Evolutionary conservation across 2,113 vertebrate genomes (phyloP).

Genomic region (Galemys pyrenaicus): DNA sequence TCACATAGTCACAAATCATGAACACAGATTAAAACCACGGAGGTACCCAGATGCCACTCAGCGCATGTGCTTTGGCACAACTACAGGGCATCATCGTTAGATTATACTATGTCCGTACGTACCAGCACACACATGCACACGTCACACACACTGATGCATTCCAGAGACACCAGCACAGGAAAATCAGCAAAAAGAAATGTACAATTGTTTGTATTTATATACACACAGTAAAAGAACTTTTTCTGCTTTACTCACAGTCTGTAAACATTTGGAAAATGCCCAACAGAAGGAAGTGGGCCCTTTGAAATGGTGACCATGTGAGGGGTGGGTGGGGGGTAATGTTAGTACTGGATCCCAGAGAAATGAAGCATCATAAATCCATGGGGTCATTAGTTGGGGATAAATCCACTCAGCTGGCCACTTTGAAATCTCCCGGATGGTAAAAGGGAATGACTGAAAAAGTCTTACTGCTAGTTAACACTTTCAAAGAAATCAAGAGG

Average conservation of each 20-base stretch:
- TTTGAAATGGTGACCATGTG: constrained; percentile 76
- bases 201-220: constrained; percentile 71
- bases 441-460: constrained; percentile 57
- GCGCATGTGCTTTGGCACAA: constrained; percentile 54
- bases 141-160: constrained; percentile 66
- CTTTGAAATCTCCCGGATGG: constrained; percentile 65
- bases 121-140: constrained; percentile 38
- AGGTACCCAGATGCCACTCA: constrained; percentile 16
- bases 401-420: constrained; percentile 54
- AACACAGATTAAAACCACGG: not conserved
- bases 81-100: constrained; percentile 65
- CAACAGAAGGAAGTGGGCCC: constrained; percentile 76
- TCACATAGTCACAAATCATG: not conserved
- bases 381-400: constrained; percentile 5
- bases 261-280: constrained; percentile 84
- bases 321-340: constrained; percentile 23
- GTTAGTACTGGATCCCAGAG: constrained; percentile 44
- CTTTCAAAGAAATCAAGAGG: constrained; percentile 60
- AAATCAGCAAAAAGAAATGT: constrained; percentile 74
- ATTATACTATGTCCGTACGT: constrained; percentile 67
- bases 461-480: constrained; percentile 49
- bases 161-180: constrained; percentile 76
- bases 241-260: constrained; percentile 77
- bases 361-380: constrained; percentile 42
- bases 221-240: constrained; percentile 72